Conservation (phyloP, 2,888 invertebrate species). For the Ophion ventricosus region DNA sequence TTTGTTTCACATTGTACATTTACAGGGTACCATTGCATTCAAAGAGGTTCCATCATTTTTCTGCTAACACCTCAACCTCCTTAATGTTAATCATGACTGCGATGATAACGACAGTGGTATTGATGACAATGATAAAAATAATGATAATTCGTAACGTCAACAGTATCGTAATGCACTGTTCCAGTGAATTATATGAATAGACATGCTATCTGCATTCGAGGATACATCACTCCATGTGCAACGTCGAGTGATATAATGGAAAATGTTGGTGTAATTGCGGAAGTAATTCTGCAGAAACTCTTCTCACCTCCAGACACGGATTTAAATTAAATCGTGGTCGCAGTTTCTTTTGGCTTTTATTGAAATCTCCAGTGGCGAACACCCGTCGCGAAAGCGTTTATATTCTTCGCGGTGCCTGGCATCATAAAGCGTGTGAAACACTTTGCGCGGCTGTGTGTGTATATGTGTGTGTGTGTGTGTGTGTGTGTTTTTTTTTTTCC, state of each 20-base stretch:
- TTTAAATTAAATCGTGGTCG: slow-evolving; percentile 73
- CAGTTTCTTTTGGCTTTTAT: slow-evolving; percentile 41
- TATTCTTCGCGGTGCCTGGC: slow-evolving; percentile 28
- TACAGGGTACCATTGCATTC: no score
- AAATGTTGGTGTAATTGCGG: slow-evolving; percentile 69
- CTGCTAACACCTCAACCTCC: no score
- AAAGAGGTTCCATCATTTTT: no score
- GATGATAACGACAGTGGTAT: slow-evolving; percentile 8
- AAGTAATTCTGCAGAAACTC: slow-evolving; percentile 66
- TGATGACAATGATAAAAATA: not conserved
- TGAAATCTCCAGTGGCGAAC: slow-evolving; percentile 1
- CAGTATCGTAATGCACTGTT: slow-evolving; percentile 3
- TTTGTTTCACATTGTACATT: no score
- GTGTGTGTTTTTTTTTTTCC: no score
- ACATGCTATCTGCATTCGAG: slow-evolving; percentile 9
- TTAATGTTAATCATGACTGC: no score
- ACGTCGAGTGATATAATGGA: slow-evolving; percentile 67
- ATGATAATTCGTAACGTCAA: slow-evolving; percentile 13
- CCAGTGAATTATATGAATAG: not conserved
- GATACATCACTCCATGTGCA: slow-evolving; percentile 36
- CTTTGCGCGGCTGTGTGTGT: slow-evolving; percentile 9
- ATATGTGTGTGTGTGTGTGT: no score
- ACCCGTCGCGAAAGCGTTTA: not conserved
- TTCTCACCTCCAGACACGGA: slow-evolving; percentile 43
- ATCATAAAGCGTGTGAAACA: slow-evolving; percentile 28